Evolutionary conservation across 2,113 vertebrate genomes (phyloP).

Genomic region (Psittacus erithacus): DNA sequence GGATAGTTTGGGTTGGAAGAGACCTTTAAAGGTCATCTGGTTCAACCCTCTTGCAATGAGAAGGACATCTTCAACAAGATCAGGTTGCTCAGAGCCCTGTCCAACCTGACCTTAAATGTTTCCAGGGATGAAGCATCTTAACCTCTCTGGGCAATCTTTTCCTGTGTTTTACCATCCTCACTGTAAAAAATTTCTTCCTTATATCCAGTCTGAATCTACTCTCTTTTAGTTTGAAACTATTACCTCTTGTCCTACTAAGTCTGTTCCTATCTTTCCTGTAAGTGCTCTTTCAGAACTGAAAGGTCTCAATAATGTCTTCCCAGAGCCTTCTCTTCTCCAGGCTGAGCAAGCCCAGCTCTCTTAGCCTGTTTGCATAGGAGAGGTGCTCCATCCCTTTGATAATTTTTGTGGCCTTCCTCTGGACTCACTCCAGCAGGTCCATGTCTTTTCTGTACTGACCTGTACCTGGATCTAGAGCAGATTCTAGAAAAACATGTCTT

Average conservation of each 20-base stretch:
- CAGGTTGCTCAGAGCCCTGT: neutral
- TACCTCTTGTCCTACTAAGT: neutral
- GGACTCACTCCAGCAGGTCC: neutral
- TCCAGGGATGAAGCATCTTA: neutral
- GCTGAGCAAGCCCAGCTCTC: neutral
- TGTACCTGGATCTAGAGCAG: neutral
- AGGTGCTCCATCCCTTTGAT: neutral
- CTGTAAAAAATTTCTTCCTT: neutral
- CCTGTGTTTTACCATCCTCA: neutral
- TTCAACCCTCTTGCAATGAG: neutral
- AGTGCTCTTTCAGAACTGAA: neutral
- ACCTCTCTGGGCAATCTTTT: neutral
- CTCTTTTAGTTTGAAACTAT: neutral
- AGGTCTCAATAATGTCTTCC: neutral
- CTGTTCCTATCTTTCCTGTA: neutral
- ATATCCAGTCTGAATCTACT: neutral
- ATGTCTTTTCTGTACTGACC: neutral
- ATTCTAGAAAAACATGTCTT: neutral
- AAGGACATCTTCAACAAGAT: neutral
- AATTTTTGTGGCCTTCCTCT: neutral
- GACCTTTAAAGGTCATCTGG: neutral
- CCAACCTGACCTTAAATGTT: neutral
- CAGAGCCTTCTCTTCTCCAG: neutral
- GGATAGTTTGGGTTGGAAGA: neutral
- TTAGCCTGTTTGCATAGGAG: neutral